A percentile compares a stretch with the other conserved stretches of the same genome.
Conservation (phyloP, 2,113 vertebrate genomes). For the Hippolais icterina region DNA sequence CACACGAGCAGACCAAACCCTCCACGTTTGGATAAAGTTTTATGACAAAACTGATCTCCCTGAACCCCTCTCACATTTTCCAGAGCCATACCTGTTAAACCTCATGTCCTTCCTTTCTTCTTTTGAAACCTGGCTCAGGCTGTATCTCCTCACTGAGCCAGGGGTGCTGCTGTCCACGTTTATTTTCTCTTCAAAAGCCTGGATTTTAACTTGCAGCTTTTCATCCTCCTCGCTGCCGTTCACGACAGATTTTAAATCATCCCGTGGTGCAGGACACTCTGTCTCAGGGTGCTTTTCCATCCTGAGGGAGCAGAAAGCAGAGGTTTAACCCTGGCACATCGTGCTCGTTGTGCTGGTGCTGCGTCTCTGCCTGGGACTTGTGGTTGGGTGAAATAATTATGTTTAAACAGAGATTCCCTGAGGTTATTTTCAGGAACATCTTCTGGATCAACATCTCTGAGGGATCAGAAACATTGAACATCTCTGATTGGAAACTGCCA, state of each 20-base stretch:
- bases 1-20: not conserved
- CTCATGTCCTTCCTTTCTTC: conserved; percentile 84
- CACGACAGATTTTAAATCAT: conserved; percentile 45
- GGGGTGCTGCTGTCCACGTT: conserved; percentile 65
- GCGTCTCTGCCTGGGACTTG: not conserved
- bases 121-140: conserved; percentile 79
- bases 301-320: conserved; percentile 52
- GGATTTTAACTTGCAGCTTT: conserved; percentile 82
- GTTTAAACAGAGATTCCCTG: not conserved
- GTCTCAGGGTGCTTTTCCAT: conserved; percentile 32
- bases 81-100: conserved; percentile 84
- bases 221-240: conserved; percentile 64
- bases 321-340: not conserved
- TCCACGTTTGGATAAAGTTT: not conserved
- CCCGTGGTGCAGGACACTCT: conserved; percentile 33
- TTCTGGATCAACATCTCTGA: not conserved
- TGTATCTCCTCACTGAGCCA: conserved; percentile 77
- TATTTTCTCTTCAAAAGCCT: conserved; percentile 83
- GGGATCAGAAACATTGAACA: not conserved
- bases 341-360: not conserved
- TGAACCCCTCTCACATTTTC: not conserved
- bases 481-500: not conserved
- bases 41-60: not conserved
- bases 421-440: not conserved
- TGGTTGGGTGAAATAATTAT: not conserved